Percentiles rank a stretch among this genome's conserved stretches.
Evolutionary conservation across 2,113 vertebrate species (phyloP).

Genomic region (Entelurus aequoreus): DNA sequence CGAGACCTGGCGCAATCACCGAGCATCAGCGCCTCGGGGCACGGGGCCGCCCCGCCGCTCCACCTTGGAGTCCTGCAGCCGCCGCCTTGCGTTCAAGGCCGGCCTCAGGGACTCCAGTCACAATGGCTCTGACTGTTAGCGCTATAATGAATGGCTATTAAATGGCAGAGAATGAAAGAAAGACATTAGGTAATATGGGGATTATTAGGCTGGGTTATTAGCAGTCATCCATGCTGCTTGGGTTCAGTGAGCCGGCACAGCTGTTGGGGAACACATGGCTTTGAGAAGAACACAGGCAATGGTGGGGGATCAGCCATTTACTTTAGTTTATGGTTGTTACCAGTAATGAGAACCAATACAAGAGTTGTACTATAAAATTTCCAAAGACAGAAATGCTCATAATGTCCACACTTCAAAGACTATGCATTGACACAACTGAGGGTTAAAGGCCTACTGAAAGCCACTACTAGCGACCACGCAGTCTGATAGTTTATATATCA

Average conservation of each 20-base stretch:
- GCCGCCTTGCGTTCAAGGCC: slow-evolving; percentile 7
- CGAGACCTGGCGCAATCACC: slow-evolving; percentile 48
- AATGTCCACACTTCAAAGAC: too few species aligned
- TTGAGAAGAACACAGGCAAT: background rate
- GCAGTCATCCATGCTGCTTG: slow-evolving; percentile 59
- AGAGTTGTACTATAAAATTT: too few species aligned
- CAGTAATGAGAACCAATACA: too few species aligned
- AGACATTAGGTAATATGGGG: slow-evolving; percentile 53
- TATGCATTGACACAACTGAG: too few species aligned
- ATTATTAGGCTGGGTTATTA: slow-evolving; percentile 69
- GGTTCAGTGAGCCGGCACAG: too few species aligned
- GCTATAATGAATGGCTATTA: slow-evolving; percentile 55
- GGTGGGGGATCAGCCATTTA: background rate
- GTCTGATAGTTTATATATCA: too few species aligned
- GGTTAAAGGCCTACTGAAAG: too few species aligned
- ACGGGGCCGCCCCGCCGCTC: slow-evolving; percentile 11
- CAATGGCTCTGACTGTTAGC: slow-evolving; percentile 45
- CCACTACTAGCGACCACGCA: too few species aligned
- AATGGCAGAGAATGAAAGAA: slow-evolving; percentile 45
- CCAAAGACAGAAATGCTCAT: too few species aligned
- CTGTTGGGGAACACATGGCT: slow-evolving; percentile 43
- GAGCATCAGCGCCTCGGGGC: slow-evolving; percentile 43
- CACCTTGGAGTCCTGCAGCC: slow-evolving; percentile 18
- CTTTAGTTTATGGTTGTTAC: background rate
- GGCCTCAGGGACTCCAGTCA: slow-evolving; percentile 36